Percentiles rank a stretch among this genome's conserved stretches.
Evolutionary conservation across 2,888 invertebrate species (phyloP).

Genomic region (Drosophila mimica): DNA sequence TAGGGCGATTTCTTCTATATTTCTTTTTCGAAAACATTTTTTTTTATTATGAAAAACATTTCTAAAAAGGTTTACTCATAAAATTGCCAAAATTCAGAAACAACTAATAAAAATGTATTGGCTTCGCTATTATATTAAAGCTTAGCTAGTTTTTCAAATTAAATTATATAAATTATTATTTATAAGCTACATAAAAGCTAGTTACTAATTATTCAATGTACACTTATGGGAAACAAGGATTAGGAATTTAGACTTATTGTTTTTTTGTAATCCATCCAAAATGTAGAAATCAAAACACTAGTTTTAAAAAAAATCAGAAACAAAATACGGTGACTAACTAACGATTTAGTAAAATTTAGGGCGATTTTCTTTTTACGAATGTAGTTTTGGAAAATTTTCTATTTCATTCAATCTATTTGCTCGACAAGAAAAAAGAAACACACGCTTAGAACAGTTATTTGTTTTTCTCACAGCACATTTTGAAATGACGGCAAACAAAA

Average conservation of each 20-base stretch:
- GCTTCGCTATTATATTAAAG: no score
- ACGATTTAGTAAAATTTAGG: neutral
- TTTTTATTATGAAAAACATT: neutral
- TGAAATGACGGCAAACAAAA: slow-evolving; percentile 63
- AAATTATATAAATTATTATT: no score
- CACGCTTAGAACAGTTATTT: slow-evolving; percentile 53
- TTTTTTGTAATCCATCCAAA: no score
- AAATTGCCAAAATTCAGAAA: neutral
- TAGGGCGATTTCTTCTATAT: no score
- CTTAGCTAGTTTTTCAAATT: no score
- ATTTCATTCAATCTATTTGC: neutral
- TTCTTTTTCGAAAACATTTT: no score
- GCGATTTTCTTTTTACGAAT: neutral
- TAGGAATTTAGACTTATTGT: no score
- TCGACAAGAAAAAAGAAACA: neutral
- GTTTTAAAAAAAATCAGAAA: neutral
- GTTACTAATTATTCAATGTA: no score
- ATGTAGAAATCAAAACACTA: no score
- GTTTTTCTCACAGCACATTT: slow-evolving; percentile 72
- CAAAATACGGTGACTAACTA: neutral
- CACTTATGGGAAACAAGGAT: no score
- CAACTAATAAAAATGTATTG: no score
- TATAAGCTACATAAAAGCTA: no score
- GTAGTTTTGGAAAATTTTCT: neutral
- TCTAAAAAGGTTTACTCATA: neutral